Evolutionary conservation across 2,113 vertebrate genomes (phyloP).

Genomic region (Colaptes auratus): DNA sequence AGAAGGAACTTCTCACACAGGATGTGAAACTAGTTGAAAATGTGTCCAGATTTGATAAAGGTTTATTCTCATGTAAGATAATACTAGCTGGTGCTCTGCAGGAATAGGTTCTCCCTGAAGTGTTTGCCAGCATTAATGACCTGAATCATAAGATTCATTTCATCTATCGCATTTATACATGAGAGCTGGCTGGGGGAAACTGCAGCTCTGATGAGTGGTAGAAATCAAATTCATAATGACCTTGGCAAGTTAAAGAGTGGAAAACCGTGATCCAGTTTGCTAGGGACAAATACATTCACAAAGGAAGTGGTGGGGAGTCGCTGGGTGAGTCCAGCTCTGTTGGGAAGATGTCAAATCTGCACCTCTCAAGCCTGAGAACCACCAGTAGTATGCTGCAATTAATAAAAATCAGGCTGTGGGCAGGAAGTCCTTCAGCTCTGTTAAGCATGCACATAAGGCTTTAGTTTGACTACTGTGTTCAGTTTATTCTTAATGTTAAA

Average conservation of each 20-base stretch:
- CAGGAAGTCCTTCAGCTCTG: not conserved
- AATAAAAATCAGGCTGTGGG: not conserved
- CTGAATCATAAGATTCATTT: not conserved
- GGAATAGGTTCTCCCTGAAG: not conserved
- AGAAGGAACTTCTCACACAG: not conserved
- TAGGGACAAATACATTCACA: accelerated
- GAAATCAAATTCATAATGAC: not conserved
- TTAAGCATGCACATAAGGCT: not conserved
- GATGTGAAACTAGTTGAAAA: not conserved
- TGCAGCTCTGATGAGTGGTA: not conserved
- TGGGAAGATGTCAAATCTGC: not conserved
- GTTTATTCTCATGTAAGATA: not conserved
- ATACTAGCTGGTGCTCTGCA: not conserved
- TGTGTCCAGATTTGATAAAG: not conserved
- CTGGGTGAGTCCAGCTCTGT: not conserved
- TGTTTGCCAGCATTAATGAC: not conserved
- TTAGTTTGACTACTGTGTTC: not conserved
- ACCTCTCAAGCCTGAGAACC: not conserved
- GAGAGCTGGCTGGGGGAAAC: not conserved
- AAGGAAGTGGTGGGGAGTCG: not conserved
- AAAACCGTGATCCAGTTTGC: not conserved
- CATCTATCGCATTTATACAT: not conserved
- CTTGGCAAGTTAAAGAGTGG: not conserved
- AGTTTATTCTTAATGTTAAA: not conserved
- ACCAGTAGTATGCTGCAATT: not conserved